Conservation (phyloP, 2,888 invertebrate genomes). For the Parelbella ahira region DNA sequence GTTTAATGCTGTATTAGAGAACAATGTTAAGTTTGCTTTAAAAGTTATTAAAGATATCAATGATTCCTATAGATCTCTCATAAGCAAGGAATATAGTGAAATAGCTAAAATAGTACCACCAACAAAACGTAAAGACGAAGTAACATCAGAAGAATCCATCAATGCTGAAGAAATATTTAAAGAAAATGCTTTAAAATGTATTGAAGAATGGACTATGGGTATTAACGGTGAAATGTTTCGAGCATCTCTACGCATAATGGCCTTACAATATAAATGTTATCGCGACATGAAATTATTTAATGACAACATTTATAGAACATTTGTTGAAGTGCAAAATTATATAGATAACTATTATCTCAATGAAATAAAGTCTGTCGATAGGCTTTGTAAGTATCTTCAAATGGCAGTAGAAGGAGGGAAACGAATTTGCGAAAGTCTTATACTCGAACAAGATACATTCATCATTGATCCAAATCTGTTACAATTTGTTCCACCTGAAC, state of each 20-base stretch:
- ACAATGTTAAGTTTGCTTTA: slow-evolving; percentile 60
- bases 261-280: slow-evolving; percentile 58
- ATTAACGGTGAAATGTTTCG: slow-evolving; percentile 79
- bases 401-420: slow-evolving; percentile 73
- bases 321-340: slow-evolving; percentile 61
- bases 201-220: slow-evolving; percentile 81
- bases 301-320: slow-evolving; percentile 61
- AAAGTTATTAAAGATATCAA: slow-evolving; percentile 58
- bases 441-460: slow-evolving; percentile 72
- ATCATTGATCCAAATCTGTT: slow-evolving; percentile 68
- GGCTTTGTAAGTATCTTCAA: slow-evolving; percentile 72
- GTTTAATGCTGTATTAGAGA: slow-evolving; percentile 62
- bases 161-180: slow-evolving; percentile 59
- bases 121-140: slow-evolving; percentile 57
- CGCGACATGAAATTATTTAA: slow-evolving; percentile 67
- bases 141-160: slow-evolving; percentile 44
- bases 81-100: slow-evolving; percentile 61
- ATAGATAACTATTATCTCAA: slow-evolving; percentile 68
- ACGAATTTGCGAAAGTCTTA: slow-evolving; percentile 64
- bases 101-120: slow-evolving; percentile 51
- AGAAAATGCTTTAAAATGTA: slow-evolving; percentile 58
- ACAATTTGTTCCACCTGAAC: slow-evolving; percentile 46
- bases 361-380: slow-evolving; percentile 71
- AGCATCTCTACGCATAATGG: slow-evolving; percentile 60
- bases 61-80: slow-evolving; percentile 51